A percentile compares a stretch with the other conserved stretches of the same genome.
Evolutionary conservation across 1,140 invertebrate species (phyloP).

Genomic region (Stenopsyche tienmushanensis): DNA sequence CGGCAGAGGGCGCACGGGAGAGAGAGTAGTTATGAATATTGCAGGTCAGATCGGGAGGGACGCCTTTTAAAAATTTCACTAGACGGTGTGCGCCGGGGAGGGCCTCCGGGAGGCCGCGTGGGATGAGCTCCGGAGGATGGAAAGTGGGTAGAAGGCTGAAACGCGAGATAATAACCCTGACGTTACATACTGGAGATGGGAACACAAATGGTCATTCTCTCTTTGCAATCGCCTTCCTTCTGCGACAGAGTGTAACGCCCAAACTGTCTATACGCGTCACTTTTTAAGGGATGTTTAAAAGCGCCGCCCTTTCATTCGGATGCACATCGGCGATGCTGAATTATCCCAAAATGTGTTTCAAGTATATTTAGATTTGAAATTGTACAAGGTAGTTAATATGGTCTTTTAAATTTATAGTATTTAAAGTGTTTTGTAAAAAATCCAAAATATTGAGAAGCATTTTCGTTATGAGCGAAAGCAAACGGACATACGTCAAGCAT

Average conservation of each 20-base stretch:
- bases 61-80: slow-evolving; percentile 29
- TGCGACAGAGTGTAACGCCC: background rate
- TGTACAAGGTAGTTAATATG: too few relatives aligned
- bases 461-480: too few relatives aligned
- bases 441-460: too few relatives aligned
- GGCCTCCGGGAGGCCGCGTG: background rate
- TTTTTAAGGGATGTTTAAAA: too few relatives aligned
- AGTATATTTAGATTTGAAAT: background rate
- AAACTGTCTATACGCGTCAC: too few relatives aligned
- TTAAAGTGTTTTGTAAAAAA: too few relatives aligned
- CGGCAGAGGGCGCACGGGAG: background rate
- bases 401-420: too few relatives aligned
- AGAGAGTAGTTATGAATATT: slow-evolving; percentile 22
- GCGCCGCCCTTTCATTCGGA: too few relatives aligned
- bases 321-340: too few relatives aligned
- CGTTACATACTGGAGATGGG: slow-evolving; percentile 26
- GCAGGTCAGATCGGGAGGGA: slow-evolving; percentile 25
- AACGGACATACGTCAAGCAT: slow-evolving; percentile 14
- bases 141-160: slow-evolving; percentile 9
- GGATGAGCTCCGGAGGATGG: background rate
- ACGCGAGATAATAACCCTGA: slow-evolving; percentile 31
- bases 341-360: background rate
- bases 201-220: slow-evolving; percentile 25
- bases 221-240: slow-evolving; percentile 19
- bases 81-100: background rate